Evolutionary conservation across 1,140 invertebrate genomes (phyloP).

Genomic region (Megathymus violae): DNA sequence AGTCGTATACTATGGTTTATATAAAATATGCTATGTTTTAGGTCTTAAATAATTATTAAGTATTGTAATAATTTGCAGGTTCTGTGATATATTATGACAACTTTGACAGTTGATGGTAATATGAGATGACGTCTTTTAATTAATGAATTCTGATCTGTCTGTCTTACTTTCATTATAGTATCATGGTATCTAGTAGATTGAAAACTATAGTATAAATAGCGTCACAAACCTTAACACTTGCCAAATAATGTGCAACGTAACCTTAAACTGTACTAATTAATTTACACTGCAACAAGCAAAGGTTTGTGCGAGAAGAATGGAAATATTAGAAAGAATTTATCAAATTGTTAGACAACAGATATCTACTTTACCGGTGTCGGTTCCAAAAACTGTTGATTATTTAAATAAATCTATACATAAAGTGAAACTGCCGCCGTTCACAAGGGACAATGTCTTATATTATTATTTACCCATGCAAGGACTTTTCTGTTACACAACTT

Average conservation of each 20-base stretch:
- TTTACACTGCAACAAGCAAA: conserved; percentile 10
- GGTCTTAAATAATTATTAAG: too few relatives aligned
- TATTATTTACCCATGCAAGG: conserved; percentile 82
- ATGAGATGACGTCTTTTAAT: too few relatives aligned
- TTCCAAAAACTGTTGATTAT: conserved; percentile 64
- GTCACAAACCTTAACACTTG: conserved; percentile 58
- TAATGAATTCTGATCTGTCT: too few relatives aligned
- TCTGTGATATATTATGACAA: too few relatives aligned
- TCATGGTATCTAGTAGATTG: conserved; percentile 13
- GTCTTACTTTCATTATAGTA: not conserved
- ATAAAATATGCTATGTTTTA: too few relatives aligned
- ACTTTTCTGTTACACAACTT: conserved; percentile 78
- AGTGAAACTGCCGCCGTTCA: conserved; percentile 73
- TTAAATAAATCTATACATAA: conserved; percentile 70
- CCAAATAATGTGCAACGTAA: conserved; percentile 77
- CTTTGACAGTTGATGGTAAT: too few relatives aligned
- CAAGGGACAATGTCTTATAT: conserved; percentile 77
- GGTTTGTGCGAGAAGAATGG: conserved; percentile 55
- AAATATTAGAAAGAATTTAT: conserved; percentile 71
- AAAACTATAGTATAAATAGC: conserved; percentile 60
- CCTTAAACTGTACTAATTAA: conserved; percentile 39
- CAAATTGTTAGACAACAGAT: conserved; percentile 56
- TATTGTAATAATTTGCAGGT: too few relatives aligned
- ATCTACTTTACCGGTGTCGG: conserved; percentile 52
- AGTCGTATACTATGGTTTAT: too few relatives aligned